Conservation (phyloP, 2,797 vertebrate species). For the Acipenser oxyrinchus region DNA sequence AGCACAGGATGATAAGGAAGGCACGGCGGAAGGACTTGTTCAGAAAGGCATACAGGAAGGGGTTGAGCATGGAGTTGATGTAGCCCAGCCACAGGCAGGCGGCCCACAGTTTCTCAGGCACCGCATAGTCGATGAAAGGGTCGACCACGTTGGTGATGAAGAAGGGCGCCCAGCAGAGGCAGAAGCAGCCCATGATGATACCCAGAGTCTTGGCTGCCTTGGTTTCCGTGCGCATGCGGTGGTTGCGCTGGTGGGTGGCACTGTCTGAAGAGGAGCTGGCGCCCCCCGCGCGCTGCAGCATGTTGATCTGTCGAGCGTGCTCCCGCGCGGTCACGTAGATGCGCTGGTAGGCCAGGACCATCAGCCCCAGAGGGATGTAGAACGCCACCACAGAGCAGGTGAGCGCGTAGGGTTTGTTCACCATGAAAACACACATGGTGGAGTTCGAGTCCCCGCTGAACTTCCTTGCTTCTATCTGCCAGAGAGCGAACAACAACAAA, state of each 20-base stretch:
- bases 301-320: constrained; percentile 84
- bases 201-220: constrained; percentile 96
- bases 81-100: constrained; percentile 97
- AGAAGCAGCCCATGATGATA: constrained; percentile 98
- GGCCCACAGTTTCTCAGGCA: constrained; percentile 83
- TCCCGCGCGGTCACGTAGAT: constrained; percentile 90
- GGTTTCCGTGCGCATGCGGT: constrained; percentile 92
- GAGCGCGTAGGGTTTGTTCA: constrained; percentile 95
- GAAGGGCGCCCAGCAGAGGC: constrained; percentile 97
- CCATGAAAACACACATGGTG: constrained; percentile 93
- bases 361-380: constrained; percentile 91
- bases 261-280: constrained; percentile 50
- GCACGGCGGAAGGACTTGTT: constrained; percentile 98
- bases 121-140: constrained; percentile 89
- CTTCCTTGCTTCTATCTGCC: constrained; percentile 78
- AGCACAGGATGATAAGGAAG: constrained; percentile 98
- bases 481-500: too few species aligned
- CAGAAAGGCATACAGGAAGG: constrained; percentile 97
- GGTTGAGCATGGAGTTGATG: constrained; percentile 98
- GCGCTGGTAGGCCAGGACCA: constrained; percentile 96
- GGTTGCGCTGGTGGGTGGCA: constrained; percentile 78
- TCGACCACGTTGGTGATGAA: constrained; percentile 95
- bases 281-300: constrained; percentile 78
- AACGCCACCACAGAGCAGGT: constrained; percentile 97
- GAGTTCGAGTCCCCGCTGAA: constrained; percentile 74